Base-by-base conservation (phyloP, 2,888 invertebrate genomes). In the Cyclophora albipunctata region DNA sequence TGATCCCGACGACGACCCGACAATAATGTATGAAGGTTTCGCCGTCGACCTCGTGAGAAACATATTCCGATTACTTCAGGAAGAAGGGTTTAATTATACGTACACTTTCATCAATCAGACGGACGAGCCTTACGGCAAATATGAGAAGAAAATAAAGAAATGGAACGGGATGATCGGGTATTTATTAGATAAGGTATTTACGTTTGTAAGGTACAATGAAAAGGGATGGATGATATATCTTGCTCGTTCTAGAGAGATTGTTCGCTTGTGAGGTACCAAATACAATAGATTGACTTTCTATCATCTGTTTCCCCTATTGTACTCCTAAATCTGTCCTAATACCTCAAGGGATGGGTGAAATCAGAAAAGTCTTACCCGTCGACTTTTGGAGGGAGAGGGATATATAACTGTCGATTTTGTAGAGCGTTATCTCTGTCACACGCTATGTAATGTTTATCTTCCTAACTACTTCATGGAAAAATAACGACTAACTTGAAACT, bases 1-100 rank as follows among this genome's bases (percentile, higher is more conserved):
- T 50, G 84, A 85, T 53, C 90, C 90, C 56, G 89, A 89, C 45
- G 83, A 92, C 4, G 81, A 63, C 40, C 57, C 82, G 0, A 92
- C 93, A 7, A 91, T 91, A 48, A 90, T 91, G 60, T 94, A 90
- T 67, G 93, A 94, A 78, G 94, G 94, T 2, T 96, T 94, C 73
- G 92, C 92, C 47, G 91, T 95, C 7, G 95, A 96, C 70, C 80
- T 96, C 35, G 91, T 95, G 40, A 84, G 91, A 58, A 91, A 92
- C 64, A 93, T 96, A 69, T 91, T 95, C 46, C 78, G 83, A 47
- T 82, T 90, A 50, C 78, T 92, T 35, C 90, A 84, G 52, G 68
- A 71, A 52, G 78, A 83, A 51, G 76, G 79, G 3, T 75, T 64
- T 35, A 82, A 83, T 47, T 87, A 82, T 47, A 82, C 81, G 1